phyloP scores from a whole-genome alignment of 2,113 vertebrate species.

The Willisornis vidua region DNA sequence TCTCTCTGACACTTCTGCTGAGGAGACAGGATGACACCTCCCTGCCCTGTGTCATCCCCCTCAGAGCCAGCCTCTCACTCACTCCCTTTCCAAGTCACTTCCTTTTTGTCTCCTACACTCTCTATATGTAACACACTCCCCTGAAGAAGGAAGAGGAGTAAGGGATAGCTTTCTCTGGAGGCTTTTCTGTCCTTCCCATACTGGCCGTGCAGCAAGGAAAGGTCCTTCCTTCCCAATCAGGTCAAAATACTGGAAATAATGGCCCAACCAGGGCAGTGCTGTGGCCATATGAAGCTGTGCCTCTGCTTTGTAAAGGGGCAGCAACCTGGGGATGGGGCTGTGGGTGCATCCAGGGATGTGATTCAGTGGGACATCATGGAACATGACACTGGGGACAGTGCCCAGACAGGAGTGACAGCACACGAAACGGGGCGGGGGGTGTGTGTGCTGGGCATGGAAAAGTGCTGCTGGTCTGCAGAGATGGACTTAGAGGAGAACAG shows the following conservation, averaged over 20 bases:
- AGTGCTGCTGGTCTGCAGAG: not conserved
- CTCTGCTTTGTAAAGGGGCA: not conserved
- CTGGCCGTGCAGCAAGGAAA: not conserved
- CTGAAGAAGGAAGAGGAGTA: not conserved
- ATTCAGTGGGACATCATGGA: not conserved
- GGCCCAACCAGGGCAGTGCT: not conserved
- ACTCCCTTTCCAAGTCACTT: not conserved
- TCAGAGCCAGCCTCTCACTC: not conserved
- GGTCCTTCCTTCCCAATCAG: not conserved
- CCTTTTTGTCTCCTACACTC: not conserved
- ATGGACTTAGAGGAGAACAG: not conserved
- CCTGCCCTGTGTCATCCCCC: not conserved
- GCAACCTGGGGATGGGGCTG: not conserved
- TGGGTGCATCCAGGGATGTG: not conserved
- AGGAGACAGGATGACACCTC: not conserved
- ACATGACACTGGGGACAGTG: not conserved
- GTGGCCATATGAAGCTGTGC: not conserved
- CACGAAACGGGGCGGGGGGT: accelerated
- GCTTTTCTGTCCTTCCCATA: not conserved
- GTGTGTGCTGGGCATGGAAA: not conserved
- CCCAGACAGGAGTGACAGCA: not conserved
- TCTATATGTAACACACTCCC: not conserved
- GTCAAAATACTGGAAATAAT: not conserved
- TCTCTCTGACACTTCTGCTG: not conserved
- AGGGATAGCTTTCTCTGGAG: not conserved